phyloP scores from a whole-genome alignment of 2,113 vertebrate species.

The Brienomyrus brachyistius region DNA sequence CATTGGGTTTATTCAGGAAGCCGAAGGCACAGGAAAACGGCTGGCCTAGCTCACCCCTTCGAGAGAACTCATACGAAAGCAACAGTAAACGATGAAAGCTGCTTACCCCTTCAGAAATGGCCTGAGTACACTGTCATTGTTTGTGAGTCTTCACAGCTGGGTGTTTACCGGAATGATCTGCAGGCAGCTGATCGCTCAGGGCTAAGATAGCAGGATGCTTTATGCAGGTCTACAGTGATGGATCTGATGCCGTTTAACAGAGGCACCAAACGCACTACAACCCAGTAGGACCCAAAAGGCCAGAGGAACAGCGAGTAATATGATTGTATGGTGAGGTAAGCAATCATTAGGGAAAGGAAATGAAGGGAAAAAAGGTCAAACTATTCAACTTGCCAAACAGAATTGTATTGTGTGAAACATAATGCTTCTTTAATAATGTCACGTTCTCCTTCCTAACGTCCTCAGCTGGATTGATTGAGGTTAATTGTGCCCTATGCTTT shows the following conservation, averaged over 20 bases:
- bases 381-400: constrained; percentile 6
- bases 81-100: not conserved
- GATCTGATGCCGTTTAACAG: not conserved
- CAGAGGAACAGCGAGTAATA: not conserved
- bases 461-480: constrained; percentile 2
- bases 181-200: not conserved
- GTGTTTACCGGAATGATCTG: not conserved
- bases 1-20: not conserved
- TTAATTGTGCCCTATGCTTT: constrained; percentile 12
- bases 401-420: constrained; percentile 9
- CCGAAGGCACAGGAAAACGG: not conserved
- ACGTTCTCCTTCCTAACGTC: not conserved
- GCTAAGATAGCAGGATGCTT: not conserved
- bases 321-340: not conserved
- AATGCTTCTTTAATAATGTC: constrained; percentile 14
- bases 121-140: not conserved
- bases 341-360: constrained; percentile 6
- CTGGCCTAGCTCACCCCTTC: not conserved
- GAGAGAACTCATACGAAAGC: not conserved
- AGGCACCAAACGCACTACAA: not conserved
- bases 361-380: constrained; percentile 9
- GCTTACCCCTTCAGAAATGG: not conserved
- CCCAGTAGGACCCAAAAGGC: not conserved
- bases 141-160: not conserved
- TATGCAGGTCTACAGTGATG: not conserved